Base-by-base conservation (phyloP, 2,888 invertebrate genomes). In the Parelbella ahira region DNA sequence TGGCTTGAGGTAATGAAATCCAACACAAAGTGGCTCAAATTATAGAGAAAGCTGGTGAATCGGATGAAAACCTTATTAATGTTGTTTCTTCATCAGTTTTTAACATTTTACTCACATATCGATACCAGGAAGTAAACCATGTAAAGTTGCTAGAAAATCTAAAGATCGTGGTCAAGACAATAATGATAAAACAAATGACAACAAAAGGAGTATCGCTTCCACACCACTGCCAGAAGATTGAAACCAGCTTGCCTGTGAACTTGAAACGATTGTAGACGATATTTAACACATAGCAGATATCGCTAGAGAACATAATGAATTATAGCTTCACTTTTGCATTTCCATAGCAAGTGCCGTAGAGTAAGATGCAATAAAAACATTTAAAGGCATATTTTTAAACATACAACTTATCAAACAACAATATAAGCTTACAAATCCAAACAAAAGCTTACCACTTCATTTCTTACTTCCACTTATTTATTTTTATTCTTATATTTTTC, bases 61-160 rank as follows among this genome's bases (percentile, higher is more conserved):
- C 11, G 21, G 23, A 30, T 2, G 9, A 25, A 21, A 15, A 10
- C 8, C 9, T 13, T 8, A 27, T 12, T 2, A 29, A 24, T 20
- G 28, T 54, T 56, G 55, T 56, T 49, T 56, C 55, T 56, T 56
- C 55, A 56, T 56, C 48, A 49, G 56, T 56, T 49, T 20, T 10
- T 48, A 38, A 24, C 12, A 43, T 28, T 38, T 33, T 29, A 41
- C 10, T 39, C 37, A 45, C 19, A 33, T 21, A 32, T 48, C 25
- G 27, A 39, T 39, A 27, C 20, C 41, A 37, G 43, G 19, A 37
- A 19, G 11, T 39, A 29, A 29, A 41, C 8, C n/a, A n/a, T n/a
- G 21, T 28, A 43, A 44, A 48, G 5, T 12, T 12, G 32, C 39
- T 41, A 25, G 10, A 12, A 8, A 10, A 18, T 13, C 25, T 41